A percentile compares a stretch with the other conserved stretches of the same genome.
Evolutionary conservation across 2,888 invertebrate species (phyloP).

Genomic region (Tyria jacobaeae): DNA sequence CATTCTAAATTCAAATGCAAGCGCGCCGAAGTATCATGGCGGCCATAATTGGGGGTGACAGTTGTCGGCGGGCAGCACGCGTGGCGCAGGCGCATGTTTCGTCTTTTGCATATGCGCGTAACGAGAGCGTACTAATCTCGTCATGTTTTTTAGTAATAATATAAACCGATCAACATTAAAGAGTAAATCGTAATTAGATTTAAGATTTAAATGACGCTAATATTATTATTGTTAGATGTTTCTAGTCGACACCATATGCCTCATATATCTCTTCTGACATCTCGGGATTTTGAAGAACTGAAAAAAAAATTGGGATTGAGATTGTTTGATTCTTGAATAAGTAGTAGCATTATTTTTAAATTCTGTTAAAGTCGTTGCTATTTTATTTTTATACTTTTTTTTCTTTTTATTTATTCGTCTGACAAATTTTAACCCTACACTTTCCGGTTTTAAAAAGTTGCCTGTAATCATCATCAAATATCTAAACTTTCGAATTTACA

Average conservation of each 20-base stretch:
- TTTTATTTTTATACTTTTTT: background rate
- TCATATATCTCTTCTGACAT: conserved; percentile 10
- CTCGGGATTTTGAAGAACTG: background rate
- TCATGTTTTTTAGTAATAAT: conserved; percentile 71
- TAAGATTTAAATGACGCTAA: conserved; percentile 42
- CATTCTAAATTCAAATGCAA: conserved; percentile 80
- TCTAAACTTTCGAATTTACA: too few species aligned
- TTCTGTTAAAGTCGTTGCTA: background rate
- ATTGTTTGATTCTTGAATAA: background rate
- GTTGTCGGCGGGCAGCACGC: conserved; percentile 66
- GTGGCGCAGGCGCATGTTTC: conserved; percentile 63
- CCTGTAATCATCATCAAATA: too few species aligned
- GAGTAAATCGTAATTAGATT: conserved; percentile 67
- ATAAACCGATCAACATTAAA: conserved; percentile 67
- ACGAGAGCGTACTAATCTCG: conserved; percentile 72
- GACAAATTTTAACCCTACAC: too few species aligned
- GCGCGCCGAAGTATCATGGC: conserved; percentile 79
- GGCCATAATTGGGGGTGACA: conserved; percentile 83
- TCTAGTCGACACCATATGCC: conserved; percentile 11
- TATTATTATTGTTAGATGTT: conserved; percentile 24
- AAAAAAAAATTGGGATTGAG: background rate
- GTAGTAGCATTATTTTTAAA: background rate
- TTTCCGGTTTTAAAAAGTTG: too few species aligned
- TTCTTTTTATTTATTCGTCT: background rate
- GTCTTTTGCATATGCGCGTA: conserved; percentile 77